Evolutionary conservation across 2,797 vertebrate species (phyloP).

Genomic region (Myotis vivesi): DNA sequence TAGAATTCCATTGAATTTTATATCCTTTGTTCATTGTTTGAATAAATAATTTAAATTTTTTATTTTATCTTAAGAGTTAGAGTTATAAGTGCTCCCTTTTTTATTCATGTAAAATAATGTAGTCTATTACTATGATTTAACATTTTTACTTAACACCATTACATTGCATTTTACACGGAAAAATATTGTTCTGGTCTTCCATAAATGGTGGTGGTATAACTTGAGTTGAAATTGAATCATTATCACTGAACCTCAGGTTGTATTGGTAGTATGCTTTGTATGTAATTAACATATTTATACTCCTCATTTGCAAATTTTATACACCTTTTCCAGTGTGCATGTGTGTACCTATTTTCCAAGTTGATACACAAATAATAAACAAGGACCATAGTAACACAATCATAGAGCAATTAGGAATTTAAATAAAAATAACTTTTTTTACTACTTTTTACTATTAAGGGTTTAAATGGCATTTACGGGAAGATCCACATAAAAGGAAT

Average conservation of each 20-base stretch:
- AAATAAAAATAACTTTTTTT: conserved; percentile 32
- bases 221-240: not conserved
- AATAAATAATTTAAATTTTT: conserved; percentile 14
- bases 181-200: not conserved
- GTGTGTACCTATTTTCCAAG: not conserved
- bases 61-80: not conserved
- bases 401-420: conserved; percentile 8
- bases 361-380: not conserved
- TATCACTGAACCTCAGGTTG: not conserved
- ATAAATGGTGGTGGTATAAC: not conserved
- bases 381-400: not conserved
- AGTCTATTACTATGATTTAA: not conserved
- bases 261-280: not conserved
- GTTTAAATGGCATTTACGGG: not conserved
- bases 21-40: not conserved
- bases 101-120: not conserved
- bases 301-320: conserved; percentile 11
- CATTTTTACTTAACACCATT: conserved; percentile 13
- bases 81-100: not conserved
- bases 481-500: conserved; percentile 10
- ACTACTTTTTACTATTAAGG: not conserved
- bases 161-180: not conserved
- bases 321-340: not conserved
- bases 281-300: not conserved
- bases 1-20: not conserved